Evolutionary conservation across 2,888 invertebrate genomes (phyloP), one percentile per base, ranked within the genome.

Genomic region (Synergus japonicus): DNA sequence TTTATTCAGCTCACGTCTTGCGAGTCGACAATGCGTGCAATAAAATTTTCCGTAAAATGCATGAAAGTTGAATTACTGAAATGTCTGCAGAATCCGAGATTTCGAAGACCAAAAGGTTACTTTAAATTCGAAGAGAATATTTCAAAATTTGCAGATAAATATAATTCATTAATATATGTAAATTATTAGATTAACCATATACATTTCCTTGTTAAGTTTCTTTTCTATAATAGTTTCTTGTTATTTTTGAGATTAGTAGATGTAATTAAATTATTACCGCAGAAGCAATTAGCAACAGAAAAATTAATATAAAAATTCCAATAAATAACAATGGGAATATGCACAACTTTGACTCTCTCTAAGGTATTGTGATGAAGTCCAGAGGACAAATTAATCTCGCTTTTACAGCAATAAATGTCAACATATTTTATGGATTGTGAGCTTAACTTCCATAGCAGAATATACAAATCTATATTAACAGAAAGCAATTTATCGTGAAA

Each of bases 1-100:
- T 46, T 69, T 69, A 69, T 69, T 69, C 69, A 49, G 69, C 46
- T 69, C 49, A 69, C 69, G 69, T 69, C n/a, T 69, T 69, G 29
- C 8, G n/a, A 29, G 49, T 15, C 69, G 69, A 41, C n/a, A 73
- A 73, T 58, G 54, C n/a, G 73, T 58, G 54, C n/a, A 73, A 73
- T 73, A 54, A 37, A n/a, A 58, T 73, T 54, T 73, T 58, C 54
- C 37, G 63, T 2, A 41, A 73, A 73, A 54, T 73, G 46, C 69
- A 49, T 15, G n/a, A 73, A 49, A n/a, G 29, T 73, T 29, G 49
- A 0, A 73, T 54, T 54, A 29, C n/a, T 43, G 5, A 1, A 54
- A 41, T 54, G n/a, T 73, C 13, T 54, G 12, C 44, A 44, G 66
- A 66, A 66, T 66, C 44, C n/a, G 8, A 41, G 15, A 43, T 66